Evolutionary conservation across 2,888 invertebrate genomes (phyloP), one percentile per base, ranked within the genome.

Genomic region (Cerastis rubricosa): DNA sequence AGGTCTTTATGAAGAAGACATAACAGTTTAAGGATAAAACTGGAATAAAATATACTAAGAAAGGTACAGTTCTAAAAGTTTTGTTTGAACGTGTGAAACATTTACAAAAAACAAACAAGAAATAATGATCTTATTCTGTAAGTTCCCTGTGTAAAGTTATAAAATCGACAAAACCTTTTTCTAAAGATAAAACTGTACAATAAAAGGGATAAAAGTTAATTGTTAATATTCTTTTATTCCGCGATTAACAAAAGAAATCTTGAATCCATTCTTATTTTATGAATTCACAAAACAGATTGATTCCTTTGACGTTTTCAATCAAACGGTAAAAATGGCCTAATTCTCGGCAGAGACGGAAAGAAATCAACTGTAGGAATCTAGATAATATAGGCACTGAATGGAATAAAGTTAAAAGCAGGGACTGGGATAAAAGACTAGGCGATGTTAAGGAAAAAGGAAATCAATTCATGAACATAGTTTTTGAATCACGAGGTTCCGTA

Each of bases 391-490:
- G 57, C 68, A 71, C 43, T 71, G 65, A 71, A 71, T 72, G 57
- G 64, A 84, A 75, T 74, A 72, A 78, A 81, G 66, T 71, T 57
- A 47, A 82, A 84, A 85, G 72, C 35, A 57, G 69, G 68, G 51
- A 59, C 59, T 72, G 63, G 68, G 80, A 86, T 75, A 74, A 85
- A 84, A 85, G 75, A 81, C 71, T 67, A 35, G 14, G n/a, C 9
- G 19, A 35, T 45, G 59, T 67, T 35, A 59, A 49, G 68, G 78
- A 40, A 83, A 80, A 80, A 79, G 65, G 57, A 81, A 87, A 87
- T 85, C 83, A 88, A 85, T 76, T 70, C 74, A 63, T 83, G 83
- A 84, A 89, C 71, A 80, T 80, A 78, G 74, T 77, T 87, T 74
- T 64, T 78, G 80, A 84, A 85, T 83, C 81, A 80, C 74, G 78